Base-by-base conservation (phyloP, 1,140 invertebrate species). In the Carcinoscorpius rotundicauda region DNA sequence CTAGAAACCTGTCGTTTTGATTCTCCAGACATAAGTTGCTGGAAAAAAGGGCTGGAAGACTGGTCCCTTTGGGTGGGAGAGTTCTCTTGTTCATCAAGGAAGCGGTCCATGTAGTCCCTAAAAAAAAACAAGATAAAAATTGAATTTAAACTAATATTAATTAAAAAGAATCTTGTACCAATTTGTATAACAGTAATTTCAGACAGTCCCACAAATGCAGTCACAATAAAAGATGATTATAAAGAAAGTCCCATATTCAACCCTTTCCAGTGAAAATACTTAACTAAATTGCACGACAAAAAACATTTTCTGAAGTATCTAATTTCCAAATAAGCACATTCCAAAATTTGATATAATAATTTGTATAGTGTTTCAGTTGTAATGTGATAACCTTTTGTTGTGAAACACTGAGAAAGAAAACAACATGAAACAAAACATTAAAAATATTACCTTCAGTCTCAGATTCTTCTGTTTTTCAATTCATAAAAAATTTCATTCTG, bases 101-200 rank as follows among this genome's bases (percentile, higher is more conserved):
- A 91, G 69, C 87, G 81, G 72, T 91, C 88, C 88, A 91, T 90
- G 73, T 89, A 90, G 77, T 91, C 89, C 50, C 88, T 90, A 60
- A n/a, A 62, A 68, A 62, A 60, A 64, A 59, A 53, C 55, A 52
- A 52, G 61, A 65, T 51, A 10, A 51, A 51, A 55, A 70, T 10
- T 52, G 5, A n/a, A 57, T n/a, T n/a, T 29, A 29, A 29, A 29
- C 29, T 29, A 29, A 29, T 29, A 29, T 50, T 10, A 64, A 63
- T 5, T 64, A 48, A 49, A 64, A 9, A 11, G 61, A 62, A 10
- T 4, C 51, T 5, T 51, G n/a, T 60, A 60, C 5, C 8, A 11
- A 49, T 11, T 29, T 56, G n/a, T 49, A 59, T 3, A 29, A 9
- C 29, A 9, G 5, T 6, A 48, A 59, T 3, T 9, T 49, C 55